These are phyloP conservation scores for Periophthalmus magnuspinnatus DNA, from an alignment of 2,797 vertebrate species.

Conservation along the genomic window DNA sequence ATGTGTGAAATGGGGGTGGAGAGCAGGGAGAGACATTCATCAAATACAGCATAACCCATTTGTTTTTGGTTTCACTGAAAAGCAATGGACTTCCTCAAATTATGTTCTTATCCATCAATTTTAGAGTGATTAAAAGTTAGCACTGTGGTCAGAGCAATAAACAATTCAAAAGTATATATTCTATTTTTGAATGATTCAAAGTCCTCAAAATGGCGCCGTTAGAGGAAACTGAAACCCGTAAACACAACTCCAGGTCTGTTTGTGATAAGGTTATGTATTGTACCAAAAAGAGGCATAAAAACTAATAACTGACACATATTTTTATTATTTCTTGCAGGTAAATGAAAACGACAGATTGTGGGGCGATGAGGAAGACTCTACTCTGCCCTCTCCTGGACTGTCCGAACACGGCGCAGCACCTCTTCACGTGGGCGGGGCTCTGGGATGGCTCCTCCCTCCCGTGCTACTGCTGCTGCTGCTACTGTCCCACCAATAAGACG, in stretches of 20 bases:
- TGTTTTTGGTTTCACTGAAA: not conserved
- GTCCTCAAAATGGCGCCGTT: too few relatives aligned
- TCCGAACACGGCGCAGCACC: conserved; percentile 58
- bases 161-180: too few relatives aligned
- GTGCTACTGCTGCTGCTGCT: conserved; percentile 45
- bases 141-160: too few relatives aligned
- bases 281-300: not conserved
- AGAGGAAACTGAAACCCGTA: too few relatives aligned
- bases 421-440: conserved; percentile 33
- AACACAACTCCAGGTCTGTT: too few relatives aligned
- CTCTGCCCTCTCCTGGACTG: conserved; percentile 79
- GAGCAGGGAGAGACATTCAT: not conserved
- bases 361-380: conserved; percentile 74
- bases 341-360: conserved; percentile 79
- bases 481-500: conserved; percentile 49
- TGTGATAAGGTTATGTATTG: not conserved
- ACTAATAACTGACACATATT: not conserved
- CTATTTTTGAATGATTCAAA: too few relatives aligned
- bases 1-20: not conserved
- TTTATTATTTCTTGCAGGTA: conserved; percentile 42
- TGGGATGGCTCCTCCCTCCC: conserved; percentile 51
- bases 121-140: not conserved
- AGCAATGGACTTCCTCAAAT: not conserved
- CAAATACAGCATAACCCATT: not conserved
- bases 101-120: not conserved